Evolutionary conservation across 2,113 vertebrate species (phyloP), one percentile per base, ranked within the genome.

Genomic region (Otus sunia): DNA sequence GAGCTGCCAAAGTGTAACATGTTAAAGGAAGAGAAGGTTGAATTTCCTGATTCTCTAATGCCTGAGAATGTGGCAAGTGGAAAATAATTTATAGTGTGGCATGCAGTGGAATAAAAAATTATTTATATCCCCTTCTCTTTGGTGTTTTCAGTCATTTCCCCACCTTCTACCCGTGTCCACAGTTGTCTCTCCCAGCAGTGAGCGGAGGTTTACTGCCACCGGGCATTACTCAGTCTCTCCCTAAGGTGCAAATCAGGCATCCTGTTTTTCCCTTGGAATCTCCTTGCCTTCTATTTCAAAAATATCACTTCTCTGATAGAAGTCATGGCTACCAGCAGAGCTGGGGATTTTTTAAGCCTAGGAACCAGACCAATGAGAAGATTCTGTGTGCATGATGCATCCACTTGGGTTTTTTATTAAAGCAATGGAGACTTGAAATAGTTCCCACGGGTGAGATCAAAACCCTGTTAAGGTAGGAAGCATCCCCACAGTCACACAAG

Each of bases 1-100:
- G 81, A 89, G 82, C 91, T 97, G 96, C 96, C 93, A 97, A 93
- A 81, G 94, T 93, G 83, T 96, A 92, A 90, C 75, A 83, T 87
- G 77, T 89, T 88, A 89, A 94, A 96, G 60, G 79, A 55, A 95
- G 62, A 93, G 69, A 95, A 94, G 68, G 74, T 91, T 89, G 77
- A 95, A 90, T 95, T 97, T 97, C 84, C 88, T 23, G 2, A 76
- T 97, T 94, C 71, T 58, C 92, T 74, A 32, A 75, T 85, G 80
- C 55, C 58, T 94, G 67, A 15, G 9, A 97, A 92, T 79, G 56
- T 80, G 76, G 79, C 79, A 88, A 62, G 12, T 92, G 89, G 63
- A 92, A 94, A 93, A 85, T 73, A 92, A 84, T 79, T 95, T 92
- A 23, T 78, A 68, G 52, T 22, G 63, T 45, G 49, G 68, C 20